Evolutionary conservation across 2,797 vertebrate genomes (phyloP).

Genomic region (Botia almorhae): DNA sequence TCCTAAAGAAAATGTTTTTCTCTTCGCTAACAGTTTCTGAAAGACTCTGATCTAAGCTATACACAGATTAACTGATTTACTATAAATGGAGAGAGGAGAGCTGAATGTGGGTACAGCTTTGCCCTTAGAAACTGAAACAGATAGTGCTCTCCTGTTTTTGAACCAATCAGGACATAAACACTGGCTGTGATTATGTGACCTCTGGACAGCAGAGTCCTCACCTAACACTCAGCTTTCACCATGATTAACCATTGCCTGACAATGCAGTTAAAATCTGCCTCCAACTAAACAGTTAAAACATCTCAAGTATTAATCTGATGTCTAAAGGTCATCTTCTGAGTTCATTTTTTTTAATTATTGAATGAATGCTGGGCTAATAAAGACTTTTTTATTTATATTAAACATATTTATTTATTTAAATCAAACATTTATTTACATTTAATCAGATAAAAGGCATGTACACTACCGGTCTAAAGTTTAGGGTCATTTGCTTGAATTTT

Average conservation of each 20-base stretch:
- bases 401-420: no score
- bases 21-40: not conserved
- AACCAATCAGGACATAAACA: constrained; percentile 68
- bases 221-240: constrained; percentile 61
- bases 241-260: constrained; percentile 43
- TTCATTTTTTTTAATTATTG: no score
- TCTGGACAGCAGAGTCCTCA: constrained; percentile 66
- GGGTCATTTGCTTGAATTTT: no score
- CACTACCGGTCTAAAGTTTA: no score
- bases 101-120: constrained; percentile 24
- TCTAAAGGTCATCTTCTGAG: no score
- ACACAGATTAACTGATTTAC: constrained; percentile 53
- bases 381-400: no score
- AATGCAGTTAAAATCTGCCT: not conserved
- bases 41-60: no score
- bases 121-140: constrained; percentile 18
- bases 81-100: constrained; percentile 51
- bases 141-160: constrained; percentile 59
- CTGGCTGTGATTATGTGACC: constrained; percentile 85
- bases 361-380: no score
- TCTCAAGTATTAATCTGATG: no score
- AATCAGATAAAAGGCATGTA: no score
- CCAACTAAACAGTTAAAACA: no score
- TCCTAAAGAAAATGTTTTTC: not conserved
- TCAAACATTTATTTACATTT: no score